Conservation (phyloP, 2,113 vertebrate species). For the Tonatia bakeri region DNA sequence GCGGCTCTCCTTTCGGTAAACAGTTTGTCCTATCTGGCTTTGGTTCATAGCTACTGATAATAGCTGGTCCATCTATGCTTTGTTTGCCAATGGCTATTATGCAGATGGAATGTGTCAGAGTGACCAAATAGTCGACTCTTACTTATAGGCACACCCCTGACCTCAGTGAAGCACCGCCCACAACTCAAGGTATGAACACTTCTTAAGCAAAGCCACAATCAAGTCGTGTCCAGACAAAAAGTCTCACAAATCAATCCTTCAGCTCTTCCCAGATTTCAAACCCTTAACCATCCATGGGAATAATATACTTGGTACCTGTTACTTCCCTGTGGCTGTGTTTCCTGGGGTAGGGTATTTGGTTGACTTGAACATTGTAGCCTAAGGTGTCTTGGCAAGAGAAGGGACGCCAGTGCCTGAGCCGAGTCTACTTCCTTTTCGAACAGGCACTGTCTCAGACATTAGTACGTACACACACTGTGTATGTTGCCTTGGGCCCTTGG, state of each 20-base stretch:
- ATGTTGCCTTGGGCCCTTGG: background rate
- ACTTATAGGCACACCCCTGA: background rate
- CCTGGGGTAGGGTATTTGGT: background rate
- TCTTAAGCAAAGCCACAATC: background rate
- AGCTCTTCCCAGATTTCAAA: background rate
- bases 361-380: background rate
- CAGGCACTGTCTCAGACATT: background rate
- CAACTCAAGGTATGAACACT: background rate
- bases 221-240: background rate
- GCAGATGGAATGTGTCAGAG: background rate
- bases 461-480: background rate
- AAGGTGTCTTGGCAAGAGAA: background rate
- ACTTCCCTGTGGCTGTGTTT: background rate
- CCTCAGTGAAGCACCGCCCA: background rate
- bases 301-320: background rate
- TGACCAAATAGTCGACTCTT: background rate
- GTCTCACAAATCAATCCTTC: background rate
- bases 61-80: accelerated
- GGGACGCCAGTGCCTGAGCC: background rate
- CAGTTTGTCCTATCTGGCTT: background rate
- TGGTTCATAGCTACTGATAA: background rate
- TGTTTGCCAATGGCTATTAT: background rate
- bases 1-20: background rate
- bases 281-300: background rate
- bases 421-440: background rate